Base-by-base conservation (phyloP, 1,140 invertebrate species). In the Dinoponera quadriceps region DNA sequence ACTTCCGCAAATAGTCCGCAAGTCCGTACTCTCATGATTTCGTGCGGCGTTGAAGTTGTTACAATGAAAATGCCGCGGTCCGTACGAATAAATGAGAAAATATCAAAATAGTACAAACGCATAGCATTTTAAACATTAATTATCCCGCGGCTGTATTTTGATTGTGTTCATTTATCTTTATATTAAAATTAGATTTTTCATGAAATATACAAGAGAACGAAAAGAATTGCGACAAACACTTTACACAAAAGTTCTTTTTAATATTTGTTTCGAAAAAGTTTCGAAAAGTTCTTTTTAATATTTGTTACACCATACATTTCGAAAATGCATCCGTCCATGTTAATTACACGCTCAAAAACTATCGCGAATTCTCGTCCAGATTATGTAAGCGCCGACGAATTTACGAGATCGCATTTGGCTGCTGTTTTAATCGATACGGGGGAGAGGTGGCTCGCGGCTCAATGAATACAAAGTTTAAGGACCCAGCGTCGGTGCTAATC, bases 361-460 rank as follows among this genome's bases (percentile, higher is more conserved):
- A 59, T 20, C 38, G 59, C 51, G 20, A 62, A 59, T 63, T 29
- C 38, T 16, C 16, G 65, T 66, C 51, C 48, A 29, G 33, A 20
- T 55, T 85, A 85, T 68, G 54, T 66, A 83, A 51, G 16, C 73
- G 69, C 18, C 20, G 49, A 29, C 22, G 59, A 55, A 78, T 80
- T 62, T 57, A 69, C 55, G 54, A 83, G 25, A 22, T 63, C 22
- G 33, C 55, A 80, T 84, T 69, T 18, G 69, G 33, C 38, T 51
- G n/a, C 51, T 55, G 55, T 86, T 87, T 74, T 74, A 86, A 78
- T 80, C 81, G 59, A 84, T 84, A 69, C 29, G 59, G 33, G 18
- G 25, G 38, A 44, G 38, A 44, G 7, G 38, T 73, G 59, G 59
- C 33, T 59, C 49, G 59, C 38, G 22, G 57, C 25, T 82, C 33